Evolutionary conservation across 2,797 vertebrate species (phyloP).

Genomic region (Malacoctenus gilli): DNA sequence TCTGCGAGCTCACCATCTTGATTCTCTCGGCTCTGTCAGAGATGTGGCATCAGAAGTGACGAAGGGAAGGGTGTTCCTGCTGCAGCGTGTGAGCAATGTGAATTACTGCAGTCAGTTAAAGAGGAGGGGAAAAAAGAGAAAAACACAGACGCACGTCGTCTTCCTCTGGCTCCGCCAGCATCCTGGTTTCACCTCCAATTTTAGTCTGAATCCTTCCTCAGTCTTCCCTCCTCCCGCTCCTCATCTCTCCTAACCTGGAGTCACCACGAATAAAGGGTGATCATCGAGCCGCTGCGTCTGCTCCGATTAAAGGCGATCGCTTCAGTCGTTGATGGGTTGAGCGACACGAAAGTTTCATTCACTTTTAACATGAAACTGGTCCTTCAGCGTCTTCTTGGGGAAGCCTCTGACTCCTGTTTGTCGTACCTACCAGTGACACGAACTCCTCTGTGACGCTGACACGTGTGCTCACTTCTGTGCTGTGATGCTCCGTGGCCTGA

Average conservation of each 20-base stretch:
- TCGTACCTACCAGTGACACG: no score
- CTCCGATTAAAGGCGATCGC: constrained; percentile 1
- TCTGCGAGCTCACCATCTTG: constrained; percentile 45
- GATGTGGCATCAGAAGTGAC: constrained; percentile 19
- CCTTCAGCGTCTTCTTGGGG: no score
- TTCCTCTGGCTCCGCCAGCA: not conserved
- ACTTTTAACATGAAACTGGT: no score
- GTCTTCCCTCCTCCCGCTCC: no score
- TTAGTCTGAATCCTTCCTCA: not conserved
- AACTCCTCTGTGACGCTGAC: no score
- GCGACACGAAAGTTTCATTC: no score
- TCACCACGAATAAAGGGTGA: no score
- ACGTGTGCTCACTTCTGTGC: no score
- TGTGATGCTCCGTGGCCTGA: not conserved
- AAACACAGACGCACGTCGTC: not conserved
- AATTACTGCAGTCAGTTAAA: constrained; percentile 16
- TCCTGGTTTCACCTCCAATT: constrained; percentile 1
- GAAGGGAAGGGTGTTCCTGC: constrained; percentile 11
- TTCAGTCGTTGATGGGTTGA: constrained; percentile 9
- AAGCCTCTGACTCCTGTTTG: no score
- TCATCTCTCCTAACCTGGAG: constrained; percentile 1
- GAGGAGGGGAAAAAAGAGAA: no score
- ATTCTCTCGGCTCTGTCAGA: constrained; percentile 24
- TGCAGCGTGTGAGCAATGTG: constrained; percentile 19
- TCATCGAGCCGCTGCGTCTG: no score